Base-by-base conservation (phyloP, 2,888 invertebrate species). In the Deilephila porcellus region DNA sequence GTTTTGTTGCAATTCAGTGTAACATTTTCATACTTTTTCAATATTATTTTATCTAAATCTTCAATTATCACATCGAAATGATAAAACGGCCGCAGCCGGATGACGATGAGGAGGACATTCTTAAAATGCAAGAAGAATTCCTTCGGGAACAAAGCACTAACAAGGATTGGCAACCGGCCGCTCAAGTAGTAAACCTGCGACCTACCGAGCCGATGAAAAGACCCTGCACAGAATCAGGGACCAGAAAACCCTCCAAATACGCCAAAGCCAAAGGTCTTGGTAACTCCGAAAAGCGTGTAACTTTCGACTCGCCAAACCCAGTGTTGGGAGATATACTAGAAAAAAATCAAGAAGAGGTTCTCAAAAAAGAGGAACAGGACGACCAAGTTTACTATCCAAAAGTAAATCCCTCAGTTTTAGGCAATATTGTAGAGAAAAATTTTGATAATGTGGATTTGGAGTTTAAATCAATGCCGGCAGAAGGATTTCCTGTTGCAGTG, bases 51-150 rank as follows among this genome's bases (percentile, higher is more conserved):
- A 19, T 56, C 29, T 11, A 3, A 3, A 45, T 45, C 2, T 8
- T 7, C 0, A 37, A 25, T 70, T 52, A 34, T 3, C 74, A 74
- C 34, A 29, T 70, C 79, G 88, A 56, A 80, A 97, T 97, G 97
- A 93, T 95, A 78, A 93, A 93, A 78, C 93, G 97, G 79, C 97
- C 97, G 0, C 96, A 96, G 83, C 95, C 95, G 3, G 95, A 95
- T 6, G 97, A 97, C 86, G 95, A 95, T 62, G 97, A 98, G 81
- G 96, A 97, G 20, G 97, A 97, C 83, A 94, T 98, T 59, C 91
- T 97, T 29, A 95, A 95, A 74, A 96, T 97, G 95, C 97, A 98
- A 86, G 95, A 96, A 80, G 96, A 97, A 78, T 98, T 97, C 85
- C 86, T 96, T 29, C 92, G 87, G 60, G 94, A 96, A 78, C 95